Percentiles rank a stretch among this genome's conserved stretches.
These are phyloP conservation scores for Danio albolineatus DNA, from an alignment of 2,797 vertebrate species.

Conservation along the genomic window DNA sequence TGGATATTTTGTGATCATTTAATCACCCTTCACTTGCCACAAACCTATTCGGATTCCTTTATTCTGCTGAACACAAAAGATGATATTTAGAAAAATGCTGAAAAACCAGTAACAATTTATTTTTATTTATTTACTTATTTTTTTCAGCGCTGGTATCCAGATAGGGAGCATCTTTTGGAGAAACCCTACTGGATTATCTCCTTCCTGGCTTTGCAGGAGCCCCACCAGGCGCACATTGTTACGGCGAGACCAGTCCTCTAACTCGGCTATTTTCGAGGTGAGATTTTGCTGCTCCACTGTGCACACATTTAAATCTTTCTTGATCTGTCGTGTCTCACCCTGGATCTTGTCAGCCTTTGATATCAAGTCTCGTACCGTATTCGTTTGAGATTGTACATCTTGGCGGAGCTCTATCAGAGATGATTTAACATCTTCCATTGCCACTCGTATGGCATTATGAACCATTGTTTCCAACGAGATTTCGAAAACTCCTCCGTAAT, in stretches of 20 bases:
- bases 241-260: neutral
- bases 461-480: neutral
- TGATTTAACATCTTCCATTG: conserved; percentile 7
- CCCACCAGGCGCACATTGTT: neutral
- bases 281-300: neutral
- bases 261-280: neutral
- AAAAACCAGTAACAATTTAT: too few species aligned
- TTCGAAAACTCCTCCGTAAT: neutral
- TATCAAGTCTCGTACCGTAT: neutral
- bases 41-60: too few species aligned
- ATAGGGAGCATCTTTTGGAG: neutral
- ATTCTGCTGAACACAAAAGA: too few species aligned
- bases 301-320: neutral
- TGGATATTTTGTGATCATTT: too few species aligned
- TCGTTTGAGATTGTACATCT: neutral
- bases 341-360: neutral
- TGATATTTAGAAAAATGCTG: too few species aligned
- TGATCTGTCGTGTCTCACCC: neutral
- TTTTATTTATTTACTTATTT: too few species aligned
- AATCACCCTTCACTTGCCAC: too few species aligned
- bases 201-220: neutral
- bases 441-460: neutral
- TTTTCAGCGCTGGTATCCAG: neutral
- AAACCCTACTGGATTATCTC: neutral
- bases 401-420: neutral